These are phyloP conservation scores for Syngnathus acus DNA, from an alignment of 2,797 vertebrate genomes.

Conservation along the genomic window DNA sequence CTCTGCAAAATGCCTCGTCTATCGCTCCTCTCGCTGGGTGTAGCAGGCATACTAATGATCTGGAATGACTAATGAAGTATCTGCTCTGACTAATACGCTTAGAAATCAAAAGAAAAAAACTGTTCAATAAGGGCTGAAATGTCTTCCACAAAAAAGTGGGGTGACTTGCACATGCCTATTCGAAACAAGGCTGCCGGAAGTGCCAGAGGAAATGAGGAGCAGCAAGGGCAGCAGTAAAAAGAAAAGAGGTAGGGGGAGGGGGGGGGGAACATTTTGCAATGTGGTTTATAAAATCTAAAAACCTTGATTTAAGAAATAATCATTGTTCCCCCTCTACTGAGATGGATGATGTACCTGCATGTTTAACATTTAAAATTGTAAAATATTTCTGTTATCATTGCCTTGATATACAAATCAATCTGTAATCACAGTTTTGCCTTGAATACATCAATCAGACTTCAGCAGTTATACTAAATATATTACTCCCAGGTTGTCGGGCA, in stretches of 20 bases:
- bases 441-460: background rate
- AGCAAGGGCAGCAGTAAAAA: constrained; percentile 4
- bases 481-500: background rate
- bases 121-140: constrained; percentile 42
- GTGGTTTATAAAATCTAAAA: too few species aligned
- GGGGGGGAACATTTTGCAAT: too few species aligned
- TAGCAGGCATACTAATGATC: background rate
- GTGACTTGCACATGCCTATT: constrained; percentile 44
- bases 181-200: constrained; percentile 59
- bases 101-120: constrained; percentile 21
- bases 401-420: background rate
- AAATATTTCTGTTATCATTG: background rate
- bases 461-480: background rate
- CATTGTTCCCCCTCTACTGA: too few species aligned
- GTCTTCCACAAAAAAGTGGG: constrained; percentile 49
- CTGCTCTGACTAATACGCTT: background rate
- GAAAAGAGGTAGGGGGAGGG: background rate
- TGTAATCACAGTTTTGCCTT: background rate
- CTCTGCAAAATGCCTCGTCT: too few species aligned
- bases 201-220: constrained; percentile 46
- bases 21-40: too few species aligned
- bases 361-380: background rate
- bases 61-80: background rate
- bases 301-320: too few species aligned
- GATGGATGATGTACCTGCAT: background rate